Conservation (phyloP, 2,888 invertebrate species). For the Dasysyrphus albostriatus region DNA sequence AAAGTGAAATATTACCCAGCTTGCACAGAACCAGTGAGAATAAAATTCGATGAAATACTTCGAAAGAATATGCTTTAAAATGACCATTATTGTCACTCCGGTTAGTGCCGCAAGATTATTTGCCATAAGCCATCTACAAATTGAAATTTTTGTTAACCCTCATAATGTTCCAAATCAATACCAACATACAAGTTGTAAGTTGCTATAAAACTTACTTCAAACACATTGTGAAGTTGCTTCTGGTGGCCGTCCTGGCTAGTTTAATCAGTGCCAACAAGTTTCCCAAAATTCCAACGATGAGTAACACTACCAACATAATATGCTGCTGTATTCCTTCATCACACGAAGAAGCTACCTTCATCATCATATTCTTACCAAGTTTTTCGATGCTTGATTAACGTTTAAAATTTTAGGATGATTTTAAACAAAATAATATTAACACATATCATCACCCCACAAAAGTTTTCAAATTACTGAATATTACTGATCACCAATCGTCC, state of each 20-base stretch:
- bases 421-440: too few species aligned
- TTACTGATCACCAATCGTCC: too few species aligned
- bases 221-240: background rate
- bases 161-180: too few species aligned
- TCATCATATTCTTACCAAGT: background rate
- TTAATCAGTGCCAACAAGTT: background rate
- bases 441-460: too few species aligned
- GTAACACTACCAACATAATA: background rate
- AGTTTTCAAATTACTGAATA: too few species aligned
- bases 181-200: too few species aligned
- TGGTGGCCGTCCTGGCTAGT: background rate
- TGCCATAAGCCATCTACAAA: slow-evolving; percentile 89
- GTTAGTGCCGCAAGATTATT: slow-evolving; percentile 92
- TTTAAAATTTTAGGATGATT: background rate
- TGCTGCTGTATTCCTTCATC: background rate
- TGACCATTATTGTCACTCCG: slow-evolving; percentile 90
- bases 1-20: slow-evolving; percentile 89
- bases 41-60: slow-evolving; percentile 60
- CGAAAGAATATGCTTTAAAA: slow-evolving; percentile 84
- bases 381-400: background rate
- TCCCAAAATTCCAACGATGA: background rate
- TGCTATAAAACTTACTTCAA: slow-evolving; percentile 18
- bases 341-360: background rate
- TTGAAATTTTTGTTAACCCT: too few species aligned
- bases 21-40: slow-evolving; percentile 81